Base-by-base conservation (phyloP, 2,888 invertebrate species). In the Leptura quadrifasciata region DNA sequence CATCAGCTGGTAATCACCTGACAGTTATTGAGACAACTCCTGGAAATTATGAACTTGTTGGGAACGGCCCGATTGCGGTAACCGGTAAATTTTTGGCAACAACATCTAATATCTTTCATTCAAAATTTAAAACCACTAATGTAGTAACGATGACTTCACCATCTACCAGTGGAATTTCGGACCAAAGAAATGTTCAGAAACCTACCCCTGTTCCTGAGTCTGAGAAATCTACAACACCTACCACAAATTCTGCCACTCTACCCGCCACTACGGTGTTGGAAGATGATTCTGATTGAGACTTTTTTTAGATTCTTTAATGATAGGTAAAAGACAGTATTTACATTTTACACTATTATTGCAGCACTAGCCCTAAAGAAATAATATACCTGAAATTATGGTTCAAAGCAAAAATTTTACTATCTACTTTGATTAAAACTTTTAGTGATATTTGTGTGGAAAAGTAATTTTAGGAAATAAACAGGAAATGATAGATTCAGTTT, bases 11-110 rank as follows among this genome's bases (percentile, higher is more conserved):
- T 39, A 84, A 81, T 77, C 84, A 86, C 64, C 76, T 87, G 73
- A 87, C 87, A 20, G 82, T 88, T 65, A 85, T 87, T 39, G 87
- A 87, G 79, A 84, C 87, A 0, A 83, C 86, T 0, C 87, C 87
- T 0, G 88, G 88, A 52, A 87, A 85, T 74, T 88, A 82, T 74
- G 87, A 88, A 79, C 77, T 88, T 12, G 77, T 86, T 20, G 84
- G 83, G 64, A 85, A 82, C 63, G 81, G 84, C 17, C 82, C 84
- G 1, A 81, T 84, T 12, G 76, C 81, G 4, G 76, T 85, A n/a
- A 79, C 82, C 24, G 85, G 85, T 18, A 86, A 86, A 76, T 76
- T 85, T n/a, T 78, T 83, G 67, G 79, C 83, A 8, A 75, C 84
- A 61, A 82, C 80, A 21, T 80, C 82, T 31, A 81, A 78, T 64